phyloP scores from a whole-genome alignment of 1,140 invertebrate species.

The Drosophila bipectinata region DNA sequence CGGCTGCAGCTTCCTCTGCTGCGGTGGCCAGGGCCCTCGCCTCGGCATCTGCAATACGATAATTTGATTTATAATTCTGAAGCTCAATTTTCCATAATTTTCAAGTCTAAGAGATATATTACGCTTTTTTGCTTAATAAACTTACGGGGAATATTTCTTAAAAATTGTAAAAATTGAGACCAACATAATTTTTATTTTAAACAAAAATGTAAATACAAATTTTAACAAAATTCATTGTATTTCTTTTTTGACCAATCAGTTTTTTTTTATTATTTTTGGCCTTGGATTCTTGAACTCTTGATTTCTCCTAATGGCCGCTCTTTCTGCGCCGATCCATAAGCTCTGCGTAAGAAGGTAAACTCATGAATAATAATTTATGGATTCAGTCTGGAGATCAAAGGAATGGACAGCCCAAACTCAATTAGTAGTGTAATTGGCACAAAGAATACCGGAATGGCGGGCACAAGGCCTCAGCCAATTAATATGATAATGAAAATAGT shows the following conservation, averaged over 20 bases:
- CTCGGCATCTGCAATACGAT: slow-evolving; percentile 59
- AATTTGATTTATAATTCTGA: not conserved
- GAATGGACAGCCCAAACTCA: slow-evolving; percentile 32
- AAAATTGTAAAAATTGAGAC: too few species aligned
- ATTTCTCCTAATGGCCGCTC: slow-evolving; percentile 25
- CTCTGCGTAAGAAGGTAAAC: slow-evolving; percentile 57
- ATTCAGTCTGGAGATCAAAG: slow-evolving; percentile 36
- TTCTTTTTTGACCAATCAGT: not conserved
- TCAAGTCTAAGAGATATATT: not conserved
- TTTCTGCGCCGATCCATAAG: slow-evolving; percentile 58
- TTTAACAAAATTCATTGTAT: not conserved
- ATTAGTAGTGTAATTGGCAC: slow-evolving; percentile 46
- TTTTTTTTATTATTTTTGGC: not conserved
- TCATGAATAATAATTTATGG: slow-evolving; percentile 32
- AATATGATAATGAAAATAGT: slow-evolving; percentile 33
- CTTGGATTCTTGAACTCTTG: slow-evolving; percentile 10
- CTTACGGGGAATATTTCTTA: too few species aligned
- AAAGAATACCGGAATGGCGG: slow-evolving; percentile 22
- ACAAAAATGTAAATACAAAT: not conserved
- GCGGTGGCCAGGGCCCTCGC: slow-evolving; percentile 65
- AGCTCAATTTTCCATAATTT: not conserved
- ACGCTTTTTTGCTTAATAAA: not conserved
- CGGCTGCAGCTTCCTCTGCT: slow-evolving; percentile 60
- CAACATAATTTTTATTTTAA: too few species aligned
- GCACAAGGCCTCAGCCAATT: slow-evolving; percentile 17